A percentile compares a stretch with the other conserved stretches of the same genome.
phyloP scores from a whole-genome alignment of 2,797 vertebrate species.

The Hoplostethus atlanticus region DNA sequence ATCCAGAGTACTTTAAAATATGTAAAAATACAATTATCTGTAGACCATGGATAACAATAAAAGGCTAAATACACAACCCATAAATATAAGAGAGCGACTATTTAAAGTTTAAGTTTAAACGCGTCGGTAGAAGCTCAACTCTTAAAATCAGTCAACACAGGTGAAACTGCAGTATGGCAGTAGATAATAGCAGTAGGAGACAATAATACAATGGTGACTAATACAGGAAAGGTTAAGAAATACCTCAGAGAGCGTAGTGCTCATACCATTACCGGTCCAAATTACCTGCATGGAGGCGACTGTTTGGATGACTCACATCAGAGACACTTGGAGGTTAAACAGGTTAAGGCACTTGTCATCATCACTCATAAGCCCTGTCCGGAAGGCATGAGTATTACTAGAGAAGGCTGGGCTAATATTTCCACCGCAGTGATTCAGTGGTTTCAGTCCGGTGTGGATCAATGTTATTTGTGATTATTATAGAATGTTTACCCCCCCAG shows the following conservation, averaged over 20 bases:
- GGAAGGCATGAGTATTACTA: too few species aligned
- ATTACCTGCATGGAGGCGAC: too few species aligned
- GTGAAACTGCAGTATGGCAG: slow-evolving; percentile 7
- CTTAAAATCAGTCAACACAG: slow-evolving; percentile 10
- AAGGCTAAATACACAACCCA: slow-evolving; percentile 35
- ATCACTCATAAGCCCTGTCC: too few species aligned
- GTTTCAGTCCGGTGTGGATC: too few species aligned
- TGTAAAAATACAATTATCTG: slow-evolving; percentile 47
- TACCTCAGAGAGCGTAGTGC: slow-evolving; percentile 13
- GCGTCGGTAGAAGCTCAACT: slow-evolving; percentile 13
- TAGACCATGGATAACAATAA: slow-evolving; percentile 25
- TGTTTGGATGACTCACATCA: too few species aligned
- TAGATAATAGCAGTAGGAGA: slow-evolving; percentile 22
- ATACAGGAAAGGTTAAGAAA: slow-evolving; percentile 16
- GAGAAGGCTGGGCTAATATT: too few species aligned
- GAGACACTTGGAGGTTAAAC: too few species aligned
- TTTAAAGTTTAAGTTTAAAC: slow-evolving; percentile 21
- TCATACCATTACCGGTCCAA: background rate
- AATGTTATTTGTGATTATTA: too few species aligned
- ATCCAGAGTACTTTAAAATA: slow-evolving; percentile 33
- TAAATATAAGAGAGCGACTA: slow-evolving; percentile 27
- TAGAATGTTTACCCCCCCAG: too few species aligned
- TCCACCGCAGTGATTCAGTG: too few species aligned
- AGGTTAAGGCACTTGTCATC: too few species aligned
- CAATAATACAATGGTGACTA: slow-evolving; percentile 29